phyloP scores from a whole-genome alignment of 2,797 vertebrate species.

The Lagothrix lagotricha region DNA sequence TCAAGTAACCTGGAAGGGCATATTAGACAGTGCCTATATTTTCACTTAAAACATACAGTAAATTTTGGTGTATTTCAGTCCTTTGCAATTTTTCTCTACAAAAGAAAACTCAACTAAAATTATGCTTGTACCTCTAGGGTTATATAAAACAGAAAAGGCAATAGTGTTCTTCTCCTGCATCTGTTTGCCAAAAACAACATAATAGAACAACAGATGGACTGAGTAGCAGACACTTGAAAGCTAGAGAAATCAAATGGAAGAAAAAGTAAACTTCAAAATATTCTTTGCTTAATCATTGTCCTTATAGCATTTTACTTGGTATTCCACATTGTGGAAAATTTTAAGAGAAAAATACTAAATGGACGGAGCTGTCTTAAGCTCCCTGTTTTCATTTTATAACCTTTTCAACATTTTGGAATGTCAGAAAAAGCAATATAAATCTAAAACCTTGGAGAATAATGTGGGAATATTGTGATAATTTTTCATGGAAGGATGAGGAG shows the following conservation, averaged over 20 bases:
- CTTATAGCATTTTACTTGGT: not conserved
- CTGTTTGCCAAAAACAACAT: constrained; percentile 68
- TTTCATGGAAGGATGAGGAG: not conserved
- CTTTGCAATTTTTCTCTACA: constrained; percentile 21
- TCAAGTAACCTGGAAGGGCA: not conserved
- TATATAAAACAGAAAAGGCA: constrained; percentile 64
- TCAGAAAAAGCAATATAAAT: not conserved
- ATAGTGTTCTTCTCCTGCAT: constrained; percentile 43
- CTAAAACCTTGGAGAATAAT: not conserved
- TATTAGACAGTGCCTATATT: not conserved
- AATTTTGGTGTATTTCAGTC: not conserved
- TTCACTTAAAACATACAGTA: not conserved
- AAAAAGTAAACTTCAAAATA: constrained; percentile 55
- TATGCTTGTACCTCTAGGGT: constrained; percentile 49
- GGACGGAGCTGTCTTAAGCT: not conserved
- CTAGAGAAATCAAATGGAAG: constrained; percentile 57
- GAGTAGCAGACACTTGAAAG: constrained; percentile 46
- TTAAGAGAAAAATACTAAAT: constrained; percentile 32
- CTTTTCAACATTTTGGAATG: not conserved
- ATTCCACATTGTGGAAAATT: not conserved
- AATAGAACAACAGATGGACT: constrained; percentile 70
- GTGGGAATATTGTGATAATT: not conserved
- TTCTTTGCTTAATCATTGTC: constrained; percentile 51
- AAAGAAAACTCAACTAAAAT: constrained; percentile 46
- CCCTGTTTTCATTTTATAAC: constrained; percentile 7